Conservation (phyloP, 2,113 vertebrate genomes). For the Haemorhous mexicanus region DNA sequence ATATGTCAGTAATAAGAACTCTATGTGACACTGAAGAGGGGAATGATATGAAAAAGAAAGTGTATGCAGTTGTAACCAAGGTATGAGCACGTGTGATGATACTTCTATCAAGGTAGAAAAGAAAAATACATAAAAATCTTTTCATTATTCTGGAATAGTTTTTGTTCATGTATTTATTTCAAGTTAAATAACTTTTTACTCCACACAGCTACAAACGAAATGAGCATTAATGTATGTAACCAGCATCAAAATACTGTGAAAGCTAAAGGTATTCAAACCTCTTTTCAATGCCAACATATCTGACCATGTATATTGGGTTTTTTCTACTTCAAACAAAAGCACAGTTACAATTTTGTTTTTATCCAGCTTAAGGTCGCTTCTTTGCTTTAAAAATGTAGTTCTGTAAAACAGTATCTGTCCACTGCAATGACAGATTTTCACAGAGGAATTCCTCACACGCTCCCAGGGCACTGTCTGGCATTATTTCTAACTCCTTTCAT, state of each 20-base stretch:
- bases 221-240: not conserved
- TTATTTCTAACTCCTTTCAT: not conserved
- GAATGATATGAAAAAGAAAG: not conserved
- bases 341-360: not conserved
- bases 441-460: not conserved
- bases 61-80: not conserved
- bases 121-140: not conserved
- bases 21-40: not conserved
- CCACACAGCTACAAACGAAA: not conserved
- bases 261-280: not conserved
- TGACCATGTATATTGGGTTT: fast-evolving
- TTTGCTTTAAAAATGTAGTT: not conserved
- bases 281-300: not conserved
- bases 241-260: not conserved
- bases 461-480: not conserved
- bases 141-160: not conserved
- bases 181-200: not conserved
- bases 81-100: not conserved
- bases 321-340: not conserved
- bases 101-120: not conserved
- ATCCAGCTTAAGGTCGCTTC: not conserved
- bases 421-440: not conserved
- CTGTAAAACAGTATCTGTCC: not conserved
- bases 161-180: not conserved
- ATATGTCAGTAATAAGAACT: not conserved